phyloP scores from a whole-genome alignment of 1,140 invertebrate genomes.

The Heterodera schachtii region DNA sequence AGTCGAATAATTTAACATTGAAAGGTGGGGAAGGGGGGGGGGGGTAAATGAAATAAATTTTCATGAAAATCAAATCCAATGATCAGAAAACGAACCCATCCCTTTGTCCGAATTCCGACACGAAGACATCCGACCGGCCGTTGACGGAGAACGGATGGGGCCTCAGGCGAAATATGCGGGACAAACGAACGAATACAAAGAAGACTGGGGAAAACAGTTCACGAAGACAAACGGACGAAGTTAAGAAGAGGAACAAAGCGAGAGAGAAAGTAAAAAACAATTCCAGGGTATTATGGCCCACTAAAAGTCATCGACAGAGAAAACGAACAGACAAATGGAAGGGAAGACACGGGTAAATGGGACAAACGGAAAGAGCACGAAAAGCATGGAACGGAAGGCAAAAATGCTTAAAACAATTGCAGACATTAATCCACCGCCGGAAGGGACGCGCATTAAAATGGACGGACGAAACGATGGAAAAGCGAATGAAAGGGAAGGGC shows the following conservation, averaged over 20 bases:
- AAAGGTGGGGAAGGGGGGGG: neutral
- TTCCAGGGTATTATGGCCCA: conserved; percentile 8
- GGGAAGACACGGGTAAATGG: neutral
- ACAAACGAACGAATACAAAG: conserved; percentile 40
- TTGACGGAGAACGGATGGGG: conserved; percentile 28
- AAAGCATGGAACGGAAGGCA: no score
- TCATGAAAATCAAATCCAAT: neutral
- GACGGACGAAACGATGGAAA: neutral
- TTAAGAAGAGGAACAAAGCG: no score
- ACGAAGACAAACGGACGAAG: neutral
- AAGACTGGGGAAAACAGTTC: conserved; percentile 35
- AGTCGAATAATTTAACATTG: neutral
- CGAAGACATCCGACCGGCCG: conserved; percentile 34
- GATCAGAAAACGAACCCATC: neutral
- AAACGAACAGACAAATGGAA: neutral
- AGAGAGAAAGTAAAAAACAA: neutral
- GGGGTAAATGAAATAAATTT: conserved; percentile 12
- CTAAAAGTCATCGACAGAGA: neutral
- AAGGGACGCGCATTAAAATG: conserved; percentile 6
- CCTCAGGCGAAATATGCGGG: conserved; percentile 37
- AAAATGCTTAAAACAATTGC: neutral
- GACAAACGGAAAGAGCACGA: no score
- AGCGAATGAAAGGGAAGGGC: neutral
- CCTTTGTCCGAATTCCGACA: conserved; percentile 18
- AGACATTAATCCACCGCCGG: conserved; percentile 19